Evolutionary conservation across 1,140 invertebrate genomes (phyloP), one percentile per base, ranked within the genome.

Genomic region (Goniozus legneri): DNA sequence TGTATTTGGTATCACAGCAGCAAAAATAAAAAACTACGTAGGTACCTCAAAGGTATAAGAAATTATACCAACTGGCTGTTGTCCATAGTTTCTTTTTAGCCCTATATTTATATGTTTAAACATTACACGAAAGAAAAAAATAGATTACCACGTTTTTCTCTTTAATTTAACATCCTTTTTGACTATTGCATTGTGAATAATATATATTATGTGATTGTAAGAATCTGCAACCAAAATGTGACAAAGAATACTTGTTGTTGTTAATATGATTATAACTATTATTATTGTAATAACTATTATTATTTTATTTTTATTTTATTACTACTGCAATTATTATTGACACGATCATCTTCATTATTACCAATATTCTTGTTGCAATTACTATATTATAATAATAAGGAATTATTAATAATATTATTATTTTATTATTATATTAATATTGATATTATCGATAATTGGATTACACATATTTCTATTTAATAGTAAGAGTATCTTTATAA

Each of bases 51-150:
- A 71, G 70, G 71, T 75, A 75, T 75, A 74, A 64, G 69, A 72
- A 66, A 75, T 59, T 73, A 73, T 72, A 74, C 73, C 72, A n/a
- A 75, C 70, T 75, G 73, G 73, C 73, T 75, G 73, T 75, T 74
- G 65, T 73, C 74, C 52, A 75, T 75, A 75, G 67, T 70, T 72
- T 69, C n/a, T n/a, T n/a, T n/a, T n/a, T n/a, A n/a, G n/a, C n/a
- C n/a, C n/a, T n/a, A n/a, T 73, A 72, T 67, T 68, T 64, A 69
- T 73, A 75, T 67, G 64, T 71, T 73, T 73, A 71, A 71, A 69
- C 68, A 72, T 67, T 73, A 60, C 69, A 44, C 6, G 39, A 48
- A 46, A 44, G 44, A 50, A 52, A 56, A 56, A 59, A 62, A 71
- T 69, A 68, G 64, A 70, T 62, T 63, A 70, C 60, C 62, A 67